phyloP scores from a whole-genome alignment of 2,888 invertebrate species.

The Prenolepis imparis region DNA sequence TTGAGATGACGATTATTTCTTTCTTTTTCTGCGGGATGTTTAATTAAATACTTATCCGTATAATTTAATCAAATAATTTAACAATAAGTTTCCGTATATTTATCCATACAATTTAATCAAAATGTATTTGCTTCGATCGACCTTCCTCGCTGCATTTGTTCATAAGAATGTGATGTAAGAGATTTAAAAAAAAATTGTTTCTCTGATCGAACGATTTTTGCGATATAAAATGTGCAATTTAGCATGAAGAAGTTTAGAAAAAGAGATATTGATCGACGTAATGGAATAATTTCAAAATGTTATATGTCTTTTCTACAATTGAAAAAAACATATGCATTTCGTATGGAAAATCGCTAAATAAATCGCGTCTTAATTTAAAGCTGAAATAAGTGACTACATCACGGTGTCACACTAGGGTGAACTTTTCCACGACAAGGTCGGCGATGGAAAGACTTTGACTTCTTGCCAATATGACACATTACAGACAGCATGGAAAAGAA shows the following conservation, averaged over 20 bases:
- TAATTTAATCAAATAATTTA: not conserved
- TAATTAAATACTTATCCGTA: not conserved
- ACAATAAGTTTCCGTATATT: not conserved
- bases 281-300: not conserved
- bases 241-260: constrained; percentile 11
- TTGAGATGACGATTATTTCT: not conserved
- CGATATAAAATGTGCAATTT: not conserved
- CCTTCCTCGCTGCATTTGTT: not conserved
- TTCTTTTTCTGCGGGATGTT: not conserved
- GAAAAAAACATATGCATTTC: too few relatives aligned
- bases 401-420: not conserved
- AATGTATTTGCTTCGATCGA: not conserved
- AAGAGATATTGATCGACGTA: not conserved
- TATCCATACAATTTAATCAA: constrained; percentile 6
- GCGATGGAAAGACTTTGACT: not conserved
- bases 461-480: constrained; percentile 38
- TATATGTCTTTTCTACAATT: not conserved
- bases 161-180: not conserved
- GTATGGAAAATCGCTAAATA: not conserved
- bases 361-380: not conserved
- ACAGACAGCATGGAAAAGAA: constrained; percentile 49
- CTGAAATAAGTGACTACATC: not conserved
- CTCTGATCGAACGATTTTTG: not conserved
- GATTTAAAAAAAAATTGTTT: constrained; percentile 4
- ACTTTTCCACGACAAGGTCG: not conserved